Conservation (phyloP, 2,797 vertebrate species). For the Apodemus agrarius region DNA sequence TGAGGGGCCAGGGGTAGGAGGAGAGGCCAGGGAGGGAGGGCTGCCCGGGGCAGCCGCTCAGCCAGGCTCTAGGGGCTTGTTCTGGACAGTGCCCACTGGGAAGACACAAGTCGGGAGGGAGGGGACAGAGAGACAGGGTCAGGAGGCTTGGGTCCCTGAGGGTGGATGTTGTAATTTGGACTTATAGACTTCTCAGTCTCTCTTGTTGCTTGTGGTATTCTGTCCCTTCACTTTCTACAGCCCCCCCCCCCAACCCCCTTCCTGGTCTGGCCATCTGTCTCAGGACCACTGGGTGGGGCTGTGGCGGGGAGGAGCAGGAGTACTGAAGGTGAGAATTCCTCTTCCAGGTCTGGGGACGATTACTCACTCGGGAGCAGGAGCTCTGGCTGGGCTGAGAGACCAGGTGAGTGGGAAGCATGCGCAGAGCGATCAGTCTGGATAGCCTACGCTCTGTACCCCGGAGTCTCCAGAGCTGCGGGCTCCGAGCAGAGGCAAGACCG, state of each 20-base stretch:
- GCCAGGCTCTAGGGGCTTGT: neutral
- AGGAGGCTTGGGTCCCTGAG: constrained; percentile 28
- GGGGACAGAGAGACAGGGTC: neutral
- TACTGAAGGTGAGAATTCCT: constrained; percentile 12
- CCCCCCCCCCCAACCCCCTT: neutral
- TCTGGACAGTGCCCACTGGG: neutral
- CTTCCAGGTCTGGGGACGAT: neutral
- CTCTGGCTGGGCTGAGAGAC: constrained; percentile 21
- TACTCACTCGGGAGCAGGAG: neutral
- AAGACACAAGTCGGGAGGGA: neutral
- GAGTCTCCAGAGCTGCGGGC: neutral
- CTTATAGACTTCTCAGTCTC: constrained; percentile 58
- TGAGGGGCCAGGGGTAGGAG: neutral
- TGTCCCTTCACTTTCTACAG: constrained; percentile 19
- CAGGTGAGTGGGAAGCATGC: constrained; percentile 54
- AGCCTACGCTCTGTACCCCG: rapidly evolving
- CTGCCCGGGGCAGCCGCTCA: neutral
- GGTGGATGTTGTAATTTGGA: constrained; percentile 68
- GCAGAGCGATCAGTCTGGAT: neutral
- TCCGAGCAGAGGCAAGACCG: neutral
- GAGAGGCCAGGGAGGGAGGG: no score
- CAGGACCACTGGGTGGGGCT: constrained; percentile 23
- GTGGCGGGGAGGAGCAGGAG: constrained; percentile 1
- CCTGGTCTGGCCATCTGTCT: neutral
- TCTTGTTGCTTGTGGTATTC: constrained; percentile 59